phyloP scores from a whole-genome alignment of 2,888 invertebrate species.

The Spilarctia lutea region DNA sequence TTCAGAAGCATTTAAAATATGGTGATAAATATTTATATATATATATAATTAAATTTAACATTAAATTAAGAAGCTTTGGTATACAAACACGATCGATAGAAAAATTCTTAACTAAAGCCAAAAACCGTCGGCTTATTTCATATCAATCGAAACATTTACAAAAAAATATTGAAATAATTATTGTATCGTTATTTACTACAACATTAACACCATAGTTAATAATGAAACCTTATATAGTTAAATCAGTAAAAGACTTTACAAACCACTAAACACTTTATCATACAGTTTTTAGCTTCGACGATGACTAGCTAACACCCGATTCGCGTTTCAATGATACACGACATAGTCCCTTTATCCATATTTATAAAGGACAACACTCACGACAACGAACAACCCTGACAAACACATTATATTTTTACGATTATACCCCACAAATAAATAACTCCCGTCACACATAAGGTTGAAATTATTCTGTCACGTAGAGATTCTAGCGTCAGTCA shows the following conservation, averaged over 20 bases:
- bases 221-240: background rate
- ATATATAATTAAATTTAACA: no score
- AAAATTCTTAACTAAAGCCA: no score
- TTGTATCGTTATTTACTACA: no score
- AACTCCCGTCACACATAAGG: conserved; percentile 4
- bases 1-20: no score
- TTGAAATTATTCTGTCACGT: conserved; percentile 36
- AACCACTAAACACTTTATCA: background rate
- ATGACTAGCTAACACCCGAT: background rate
- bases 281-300: background rate
- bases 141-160: no score
- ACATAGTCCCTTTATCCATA: conserved; percentile 6
- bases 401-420: conserved; percentile 9
- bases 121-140: no score
- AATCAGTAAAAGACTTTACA: background rate
- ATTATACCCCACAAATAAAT: conserved; percentile 12
- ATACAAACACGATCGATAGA: no score
- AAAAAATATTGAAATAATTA: no score
- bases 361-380: conserved; percentile 3
- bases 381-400: background rate
- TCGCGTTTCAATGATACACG: background rate
- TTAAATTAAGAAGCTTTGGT: no score
- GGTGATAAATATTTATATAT: no score
- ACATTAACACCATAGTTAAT: no score
- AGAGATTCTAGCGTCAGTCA: conserved; percentile 31